These are phyloP conservation scores for Psittacara wagleri DNA, from an alignment of 2,113 vertebrate genomes.

Conservation along the genomic window DNA sequence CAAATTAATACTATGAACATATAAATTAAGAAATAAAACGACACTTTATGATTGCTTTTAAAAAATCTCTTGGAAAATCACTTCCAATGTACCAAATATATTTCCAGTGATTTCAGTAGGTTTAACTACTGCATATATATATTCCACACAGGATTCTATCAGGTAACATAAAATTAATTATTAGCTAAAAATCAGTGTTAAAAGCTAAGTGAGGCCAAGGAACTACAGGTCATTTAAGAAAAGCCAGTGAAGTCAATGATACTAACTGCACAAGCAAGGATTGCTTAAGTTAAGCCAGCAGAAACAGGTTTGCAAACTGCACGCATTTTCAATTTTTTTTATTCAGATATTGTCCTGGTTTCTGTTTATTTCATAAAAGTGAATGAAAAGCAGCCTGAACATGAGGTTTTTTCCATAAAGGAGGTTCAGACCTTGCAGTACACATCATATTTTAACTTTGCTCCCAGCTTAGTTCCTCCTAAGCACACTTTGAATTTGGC, in stretches of 20 bases:
- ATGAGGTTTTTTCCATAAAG: neutral
- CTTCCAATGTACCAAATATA: neutral
- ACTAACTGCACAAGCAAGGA: neutral
- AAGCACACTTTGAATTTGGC: slow-evolving; percentile 75
- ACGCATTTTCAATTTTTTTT: neutral
- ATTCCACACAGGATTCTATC: neutral
- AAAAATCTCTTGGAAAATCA: neutral
- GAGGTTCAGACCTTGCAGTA: slow-evolving; percentile 71
- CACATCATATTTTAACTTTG: slow-evolving; percentile 73
- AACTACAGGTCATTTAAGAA: neutral
- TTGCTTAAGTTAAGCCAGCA: neutral
- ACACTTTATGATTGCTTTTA: neutral
- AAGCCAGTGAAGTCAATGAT: neutral
- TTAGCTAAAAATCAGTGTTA: neutral
- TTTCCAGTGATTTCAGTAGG: neutral
- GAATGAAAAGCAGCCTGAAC: neutral
- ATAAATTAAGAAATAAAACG: neutral
- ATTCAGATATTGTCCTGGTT: neutral
- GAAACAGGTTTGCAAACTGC: neutral
- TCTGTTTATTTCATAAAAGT: neutral
- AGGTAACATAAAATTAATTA: neutral
- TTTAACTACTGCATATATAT: neutral
- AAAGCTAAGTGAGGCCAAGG: neutral
- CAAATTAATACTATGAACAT: neutral
- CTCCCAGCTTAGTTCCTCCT: slow-evolving; percentile 74